Base-by-base conservation (phyloP, 1,140 invertebrate genomes). In the Drosophila simulans region DNA sequence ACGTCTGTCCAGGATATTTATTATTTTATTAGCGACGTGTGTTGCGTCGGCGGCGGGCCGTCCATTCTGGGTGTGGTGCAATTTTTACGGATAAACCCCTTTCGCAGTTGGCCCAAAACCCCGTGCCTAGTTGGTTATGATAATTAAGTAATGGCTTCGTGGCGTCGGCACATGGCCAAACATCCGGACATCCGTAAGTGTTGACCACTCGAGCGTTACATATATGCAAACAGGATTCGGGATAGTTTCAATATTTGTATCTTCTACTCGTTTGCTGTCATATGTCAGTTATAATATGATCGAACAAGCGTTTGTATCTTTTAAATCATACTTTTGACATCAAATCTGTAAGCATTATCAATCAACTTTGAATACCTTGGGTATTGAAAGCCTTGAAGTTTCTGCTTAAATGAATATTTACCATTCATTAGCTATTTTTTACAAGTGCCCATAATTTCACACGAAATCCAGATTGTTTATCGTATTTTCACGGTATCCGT, bases 21-120 rank as follows among this genome's bases (percentile, higher is more conserved):
- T 88, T 89, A 88, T 88, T 88, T 88, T 88, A 88, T 88, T 88
- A 88, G 84, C 84, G 76, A 69, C 84, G 85, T 88, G 80, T 88
- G 80, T 73, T 78, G 20, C 48, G 31, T 51, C 71, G 31, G 37
- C 12, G 49, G 63, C 63, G 37, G 37, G 43, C 37, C 46, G 45
- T 45, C 53, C 34, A 43, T 37, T 45, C 66, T 77, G 73, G 84
- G 84, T 70, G 84, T 89, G 84, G 66, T 84, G 73, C 66, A 66
- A 70, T 81, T 85, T 85, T 77, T 20, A 31, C 25, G 59, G 34
- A 68, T 69, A 60, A 81, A 86, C 82, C 82, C 82, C 68, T 86
- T 48, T 55, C 22, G 42, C 64, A 62, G 83, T 80, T 85, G 73
- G 63, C 81, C 76, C 58, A 76, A 80, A 80, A 48, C 20, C 55